Evolutionary conservation across 2,888 invertebrate species (phyloP), one percentile per base, ranked within the genome.

Genomic region (Ophioninae sp.): DNA sequence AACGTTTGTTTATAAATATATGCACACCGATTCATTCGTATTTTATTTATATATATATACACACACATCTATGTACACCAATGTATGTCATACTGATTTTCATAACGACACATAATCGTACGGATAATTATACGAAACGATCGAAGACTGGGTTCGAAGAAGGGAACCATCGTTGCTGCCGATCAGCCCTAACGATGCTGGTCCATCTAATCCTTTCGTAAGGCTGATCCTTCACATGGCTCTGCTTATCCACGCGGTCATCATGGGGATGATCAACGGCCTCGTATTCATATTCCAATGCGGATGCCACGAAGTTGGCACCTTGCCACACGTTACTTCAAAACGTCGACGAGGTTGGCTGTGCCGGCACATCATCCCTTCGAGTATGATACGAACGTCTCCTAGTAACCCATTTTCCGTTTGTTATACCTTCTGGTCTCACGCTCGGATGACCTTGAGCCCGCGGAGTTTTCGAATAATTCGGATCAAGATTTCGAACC

Each of bases 171-270:
- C 62, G 39, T 57, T 13, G 57, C 37, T 65, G 61, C 20, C 65
- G 59, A 79, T 59, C 57, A 73, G 67, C 73, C 57, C 64, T 64
- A 79, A 44, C n/a, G 62, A 79, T 37, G 74, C 74, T 75, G 69
- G 75, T 50, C 44, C 79, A 79, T 82, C 82, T 68, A 82, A 76
- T 67, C 62, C 82, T 59, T 69, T 62, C 41, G 62, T 20, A 84
- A 64, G 75, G 79, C 67, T 75, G 37, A 70, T 68, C 37, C 79
- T 56, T 73, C 50, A 39, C 68, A 76, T 44, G n/a, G 50, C 50
- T 57, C 37, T 64, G 64, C 75, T 68, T 72, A 75, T 70, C 73
- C 70, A 61, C 21, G 7, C 44, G 23, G 41, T 41, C 59, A 21
- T 75, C 62, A 50, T 50, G 50, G 10, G 50, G 50, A 50, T 50